Percentiles rank a stretch among this genome's conserved stretches.
Evolutionary conservation across 1,140 invertebrate genomes (phyloP).

Genomic region (Drosophila nikananu): DNA sequence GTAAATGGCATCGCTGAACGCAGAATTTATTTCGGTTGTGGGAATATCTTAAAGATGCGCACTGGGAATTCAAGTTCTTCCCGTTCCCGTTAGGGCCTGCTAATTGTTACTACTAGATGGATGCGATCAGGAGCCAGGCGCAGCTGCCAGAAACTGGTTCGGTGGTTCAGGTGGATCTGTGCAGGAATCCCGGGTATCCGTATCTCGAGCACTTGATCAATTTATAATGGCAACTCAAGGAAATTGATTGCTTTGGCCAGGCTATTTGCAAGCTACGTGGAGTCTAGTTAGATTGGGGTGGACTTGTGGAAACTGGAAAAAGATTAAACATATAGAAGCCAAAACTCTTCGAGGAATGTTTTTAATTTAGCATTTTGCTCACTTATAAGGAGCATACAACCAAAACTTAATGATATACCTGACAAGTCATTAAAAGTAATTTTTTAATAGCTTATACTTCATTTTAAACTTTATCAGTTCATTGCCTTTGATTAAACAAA

Average conservation of each 20-base stretch:
- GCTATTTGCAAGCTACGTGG: constrained; percentile 45
- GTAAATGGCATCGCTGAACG: constrained; percentile 12
- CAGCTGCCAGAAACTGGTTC: constrained; percentile 36
- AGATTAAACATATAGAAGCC: neutral
- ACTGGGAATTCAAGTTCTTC: constrained; percentile 25
- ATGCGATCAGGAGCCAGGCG: constrained; percentile 4
- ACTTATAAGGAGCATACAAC: neutral
- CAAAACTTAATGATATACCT: neutral
- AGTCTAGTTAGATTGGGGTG: constrained; percentile 2
- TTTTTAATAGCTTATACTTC: constrained; percentile 1
- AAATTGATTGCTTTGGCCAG: constrained; percentile 62
- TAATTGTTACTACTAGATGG: constrained; percentile 21
- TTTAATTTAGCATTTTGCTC: neutral
- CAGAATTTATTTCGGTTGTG: neutral
- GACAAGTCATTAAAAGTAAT: neutral
- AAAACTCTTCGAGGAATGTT: neutral
- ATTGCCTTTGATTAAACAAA: constrained; percentile 1
- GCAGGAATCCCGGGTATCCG: constrained; percentile 6
- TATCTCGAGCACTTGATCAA: constrained; percentile 43
- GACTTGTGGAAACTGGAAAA: neutral
- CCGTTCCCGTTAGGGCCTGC: constrained; percentile 18
- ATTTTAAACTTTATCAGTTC: too few species aligned
- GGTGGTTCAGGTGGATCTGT: constrained; percentile 1
- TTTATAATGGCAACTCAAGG: constrained; percentile 33
- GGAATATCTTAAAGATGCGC: constrained; percentile 18